Conservation (phyloP, 1,140 invertebrate genomes). For the Lepidurus apus region DNA sequence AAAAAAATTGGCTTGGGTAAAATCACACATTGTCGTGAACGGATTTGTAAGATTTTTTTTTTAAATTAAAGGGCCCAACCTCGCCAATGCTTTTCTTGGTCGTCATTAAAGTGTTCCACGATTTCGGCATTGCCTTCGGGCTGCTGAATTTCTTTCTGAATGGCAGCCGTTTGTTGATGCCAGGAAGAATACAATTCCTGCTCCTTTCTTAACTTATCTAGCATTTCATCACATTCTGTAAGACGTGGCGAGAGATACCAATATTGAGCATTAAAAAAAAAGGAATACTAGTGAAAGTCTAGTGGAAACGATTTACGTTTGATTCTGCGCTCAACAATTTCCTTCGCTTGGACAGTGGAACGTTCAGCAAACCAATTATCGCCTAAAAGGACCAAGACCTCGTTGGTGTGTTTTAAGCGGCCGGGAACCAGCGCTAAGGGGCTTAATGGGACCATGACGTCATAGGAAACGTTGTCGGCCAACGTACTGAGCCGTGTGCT, state of each 20-base stretch:
- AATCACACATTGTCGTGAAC: not conserved
- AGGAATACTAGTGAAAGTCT: constrained; percentile 16
- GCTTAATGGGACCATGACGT: constrained; percentile 59
- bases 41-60: too few species aligned
- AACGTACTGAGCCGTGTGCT: constrained; percentile 44
- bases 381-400: constrained; percentile 60
- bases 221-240: constrained; percentile 49
- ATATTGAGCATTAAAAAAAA: constrained; percentile 20
- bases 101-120: constrained; percentile 51
- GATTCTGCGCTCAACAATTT: constrained; percentile 57
- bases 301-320: constrained; percentile 47
- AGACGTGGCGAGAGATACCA: constrained; percentile 1
- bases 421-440: constrained; percentile 61
- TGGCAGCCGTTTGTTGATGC: constrained; percentile 42
- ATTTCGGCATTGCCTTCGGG: constrained; percentile 47
- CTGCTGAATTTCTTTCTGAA: constrained; percentile 44
- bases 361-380: constrained; percentile 66
- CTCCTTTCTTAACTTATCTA: constrained; percentile 49
- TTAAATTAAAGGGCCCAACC: constrained; percentile 38
- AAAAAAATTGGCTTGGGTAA: constrained; percentile 34
- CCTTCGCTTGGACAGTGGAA: constrained; percentile 57
- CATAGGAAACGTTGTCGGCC: constrained; percentile 43
- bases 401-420: constrained; percentile 64
- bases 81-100: constrained; percentile 52
- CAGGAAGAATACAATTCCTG: constrained; percentile 46